These are phyloP conservation scores for Gymnosoma rotundatum DNA, from an alignment of 2,888 invertebrate genomes.

Conservation along the genomic window DNA sequence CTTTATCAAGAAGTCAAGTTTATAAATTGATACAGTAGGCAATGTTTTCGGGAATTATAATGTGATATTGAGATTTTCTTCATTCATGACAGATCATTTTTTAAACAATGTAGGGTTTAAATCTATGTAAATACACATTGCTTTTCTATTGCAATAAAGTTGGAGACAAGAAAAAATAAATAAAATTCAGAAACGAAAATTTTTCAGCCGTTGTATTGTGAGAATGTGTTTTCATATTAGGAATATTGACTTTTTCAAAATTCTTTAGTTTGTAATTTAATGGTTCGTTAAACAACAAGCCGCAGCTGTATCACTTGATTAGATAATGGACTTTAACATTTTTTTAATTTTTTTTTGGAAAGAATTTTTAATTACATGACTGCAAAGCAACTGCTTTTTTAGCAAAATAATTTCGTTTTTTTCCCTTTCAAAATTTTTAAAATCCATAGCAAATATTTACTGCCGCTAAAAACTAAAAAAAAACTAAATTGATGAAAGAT, in stretches of 20 bases:
- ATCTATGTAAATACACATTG: constrained; percentile 17
- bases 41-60: background rate
- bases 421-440: too few relatives aligned
- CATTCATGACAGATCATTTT: background rate
- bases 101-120: too few relatives aligned
- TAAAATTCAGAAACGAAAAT: background rate
- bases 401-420: too few relatives aligned
- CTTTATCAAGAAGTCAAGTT: constrained; percentile 2
- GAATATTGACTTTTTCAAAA: background rate
- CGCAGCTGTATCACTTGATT: constrained; percentile 46
- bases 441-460: too few relatives aligned
- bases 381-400: background rate
- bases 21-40: background rate
- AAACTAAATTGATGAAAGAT: background rate
- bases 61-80: background rate
- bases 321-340: constrained; percentile 36
- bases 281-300: constrained; percentile 33
- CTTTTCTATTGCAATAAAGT: background rate
- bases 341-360: constrained; percentile 9
- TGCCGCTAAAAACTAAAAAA: too few relatives aligned
- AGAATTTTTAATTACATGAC: constrained; percentile 5
- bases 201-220: background rate
- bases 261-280: constrained; percentile 39
- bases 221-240: background rate
- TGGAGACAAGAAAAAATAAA: constrained; percentile 31